Conservation (phyloP, 2,888 invertebrate species). For the Trissolcus brochymenae region DNA sequence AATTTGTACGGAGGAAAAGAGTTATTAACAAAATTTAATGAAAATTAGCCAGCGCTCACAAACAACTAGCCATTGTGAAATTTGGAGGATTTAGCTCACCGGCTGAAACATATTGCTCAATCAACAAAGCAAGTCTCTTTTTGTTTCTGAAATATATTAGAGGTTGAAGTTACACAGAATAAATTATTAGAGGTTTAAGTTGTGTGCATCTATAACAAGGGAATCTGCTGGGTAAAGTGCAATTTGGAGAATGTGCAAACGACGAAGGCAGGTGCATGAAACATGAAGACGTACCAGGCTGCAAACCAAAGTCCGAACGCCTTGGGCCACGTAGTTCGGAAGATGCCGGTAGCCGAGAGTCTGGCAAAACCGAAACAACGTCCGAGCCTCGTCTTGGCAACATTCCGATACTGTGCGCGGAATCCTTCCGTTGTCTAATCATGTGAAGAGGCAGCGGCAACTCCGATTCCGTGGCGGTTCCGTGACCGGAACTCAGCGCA, state of each 20-base stretch:
- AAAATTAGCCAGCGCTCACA: too few species aligned
- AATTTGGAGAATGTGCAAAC: conserved; percentile 33
- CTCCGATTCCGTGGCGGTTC: conserved; percentile 68
- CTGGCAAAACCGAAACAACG: conserved; percentile 64
- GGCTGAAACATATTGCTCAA: too few species aligned
- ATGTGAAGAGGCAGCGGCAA: conserved; percentile 62
- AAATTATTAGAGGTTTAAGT: neutral
- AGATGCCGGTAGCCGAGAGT: conserved; percentile 64
- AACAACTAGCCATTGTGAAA: too few species aligned
- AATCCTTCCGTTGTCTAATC: conserved; percentile 67
- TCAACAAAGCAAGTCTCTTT: too few species aligned
- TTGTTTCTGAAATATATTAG: neutral
- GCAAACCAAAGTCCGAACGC: conserved; percentile 69
- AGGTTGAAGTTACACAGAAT: neutral
- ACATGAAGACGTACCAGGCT: conserved; percentile 68
- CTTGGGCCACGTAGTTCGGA: conserved; percentile 67
- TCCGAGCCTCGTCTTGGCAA: conserved; percentile 66
- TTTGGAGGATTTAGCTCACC: too few species aligned
- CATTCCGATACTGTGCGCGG: conserved; percentile 64
- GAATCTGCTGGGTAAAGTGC: conserved; percentile 18
- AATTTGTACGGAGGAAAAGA: too few species aligned
- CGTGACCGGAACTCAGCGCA: conserved; percentile 68
- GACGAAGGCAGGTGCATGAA: conserved; percentile 25
- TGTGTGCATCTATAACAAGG: conserved; percentile 2
- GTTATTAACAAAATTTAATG: too few species aligned